Base-by-base conservation (phyloP, 2,888 invertebrate genomes). In the Brachycybe producta region DNA sequence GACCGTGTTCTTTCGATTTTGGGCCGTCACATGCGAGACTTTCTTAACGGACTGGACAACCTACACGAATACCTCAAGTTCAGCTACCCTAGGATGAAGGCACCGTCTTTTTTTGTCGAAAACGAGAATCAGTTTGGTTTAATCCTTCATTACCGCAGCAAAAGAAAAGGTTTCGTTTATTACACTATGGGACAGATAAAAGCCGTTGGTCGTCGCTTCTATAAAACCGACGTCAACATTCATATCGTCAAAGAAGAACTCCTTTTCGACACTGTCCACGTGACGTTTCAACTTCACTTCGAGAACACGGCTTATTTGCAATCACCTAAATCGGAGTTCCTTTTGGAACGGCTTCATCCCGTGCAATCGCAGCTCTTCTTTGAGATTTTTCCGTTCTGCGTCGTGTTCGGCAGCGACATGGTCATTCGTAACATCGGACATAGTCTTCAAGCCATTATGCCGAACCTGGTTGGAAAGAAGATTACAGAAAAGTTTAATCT, bases 341-440 rank as follows among this genome's bases (percentile, higher is more conserved):
- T 23, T 5, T 24, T 41, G 11, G 52, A 49, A n/a, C 32, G 23
- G 5, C 35, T 53, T 21, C 27, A 46, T 13, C 88, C 90, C 5
- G 84, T 90, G 58, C 82, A 83, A 62, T 86, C 88, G 0, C 82
- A 85, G 8, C 83, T 91, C 24, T 74, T 95, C 40, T 92, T 95
- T 62, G 92, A 95, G 67, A 88, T 95, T 63, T 97, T 97, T 67
- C 95, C 97, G 1, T 97, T 97, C 73, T 91, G 92, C 70, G 84
- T 97, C 58, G 91, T 94, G 36, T 95, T 95, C 68, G 86, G 88
- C 83, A 86, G 55, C 1, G 84, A 88, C 65, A 86, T 90, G 86
- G 71, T 84, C 49, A 84, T 88, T 13, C 75, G 82, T 52, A 88
- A 87, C 63, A 85, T 88, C 61, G 91, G 91, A 15, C 87, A 88